Evolutionary conservation across 64 coral and sea anemone species (phyloP), one percentile per base, ranked within the genome.

Genomic region (Acropora yongei): DNA sequence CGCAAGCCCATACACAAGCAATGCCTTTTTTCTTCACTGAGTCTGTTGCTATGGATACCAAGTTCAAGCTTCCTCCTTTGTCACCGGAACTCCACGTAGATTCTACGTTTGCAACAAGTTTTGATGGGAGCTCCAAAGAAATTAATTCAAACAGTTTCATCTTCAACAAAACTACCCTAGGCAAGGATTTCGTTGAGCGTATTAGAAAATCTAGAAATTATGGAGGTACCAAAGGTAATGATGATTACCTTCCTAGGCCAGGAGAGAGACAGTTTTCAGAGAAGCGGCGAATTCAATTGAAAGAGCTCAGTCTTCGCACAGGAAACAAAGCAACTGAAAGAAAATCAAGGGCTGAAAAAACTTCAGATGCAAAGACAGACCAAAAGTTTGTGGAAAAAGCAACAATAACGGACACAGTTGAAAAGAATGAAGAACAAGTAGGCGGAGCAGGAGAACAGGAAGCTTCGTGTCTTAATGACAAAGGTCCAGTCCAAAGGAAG

Each of bases 61-160:
- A 93, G n/a, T 13, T 68, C 19, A 93, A 93, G 65, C 91, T 93
- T 8, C 91, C 91, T 19, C 75, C 91, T 7, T 7, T 91, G 19
- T 40, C 30, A 7, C 51, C 77, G 47, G 39, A 17, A 3, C 19
- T 9, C 7, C 10, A 16, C 73, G 17, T 18, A 6, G 8, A 63
- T 13, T 9, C 50, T 53, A 60, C 8, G 17, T 53, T 9, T 8
- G 39, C 9, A 20, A 57, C 19, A 1, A 90, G 60, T 39, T 8
- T 51, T 2, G 51, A 7, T 18, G 47, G 8, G 9, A 42, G 80
- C n/a, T n/a, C 41, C 66, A 57, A 73, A 90, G n/a, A 44, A 47
- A 6, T 49, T 42, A 13, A 53, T 61, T 10, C 49, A 42, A 19
- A 49, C 3, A 68, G 80, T 80, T 71, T 41, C 1, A 14, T 47